Base-by-base conservation (phyloP, 2,888 invertebrate genomes). In the Icerya purchasi region DNA sequence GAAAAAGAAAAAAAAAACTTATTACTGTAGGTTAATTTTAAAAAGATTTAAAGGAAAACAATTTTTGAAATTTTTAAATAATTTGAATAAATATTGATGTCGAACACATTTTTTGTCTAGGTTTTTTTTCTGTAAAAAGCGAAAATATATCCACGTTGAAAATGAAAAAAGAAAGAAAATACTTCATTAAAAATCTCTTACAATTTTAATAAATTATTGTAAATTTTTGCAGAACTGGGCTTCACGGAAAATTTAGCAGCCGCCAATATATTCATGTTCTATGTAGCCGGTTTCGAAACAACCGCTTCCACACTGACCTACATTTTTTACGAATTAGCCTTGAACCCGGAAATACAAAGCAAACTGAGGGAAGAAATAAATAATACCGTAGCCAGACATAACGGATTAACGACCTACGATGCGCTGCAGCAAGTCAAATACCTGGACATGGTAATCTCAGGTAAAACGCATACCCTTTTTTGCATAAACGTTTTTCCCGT, bases 231-330 rank as follows among this genome's bases (percentile, higher is more conserved):
- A 71, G 70, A 67, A 60, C 53, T 51, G 21, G 1, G 51, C 1
- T 74, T 77, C 58, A 70, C 74, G 1, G 72, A 76, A 67, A 71
- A 70, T 18, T 74, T 76, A 56, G 70, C 78, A 24, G 74, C 74
- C 0, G 76, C 78, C 0, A 77, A 79, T 61, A 72, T 76, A 0
- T 75, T 78, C 68, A 65, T 78, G 20, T 79, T 79, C 66, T 76
- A 78, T 71, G 69, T 77, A 8, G 79, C 79, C 14, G 82, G 82
- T 0, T 78, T 80, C 63, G 80, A 80, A 67, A 79, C 82, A 0
- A 78, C 79, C 0, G 79, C 81, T 0, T 75, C 79, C 0, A 76
- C 78, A 0, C 74, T 81, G 2, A 74, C 76, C 61, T 79, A 77
- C 61, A 71, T 75, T 1, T 71, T 77, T 0, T 78, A 77, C 65